Base-by-base conservation (phyloP, 1,140 invertebrate genomes). In the Neuroterus valhalla region DNA sequence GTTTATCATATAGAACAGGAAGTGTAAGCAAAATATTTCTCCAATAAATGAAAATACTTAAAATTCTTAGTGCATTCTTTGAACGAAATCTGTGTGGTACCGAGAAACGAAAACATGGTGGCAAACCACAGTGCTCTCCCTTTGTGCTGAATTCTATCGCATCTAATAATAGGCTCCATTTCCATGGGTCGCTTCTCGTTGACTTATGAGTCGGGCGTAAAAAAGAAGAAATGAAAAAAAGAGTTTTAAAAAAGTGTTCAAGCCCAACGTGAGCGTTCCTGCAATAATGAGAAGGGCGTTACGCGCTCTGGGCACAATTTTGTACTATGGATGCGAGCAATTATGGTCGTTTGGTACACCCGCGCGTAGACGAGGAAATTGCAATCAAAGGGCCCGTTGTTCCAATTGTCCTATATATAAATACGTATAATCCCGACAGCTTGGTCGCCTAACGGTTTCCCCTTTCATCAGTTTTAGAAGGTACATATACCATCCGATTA, bases 121-220 rank as follows among this genome's bases (percentile, higher is more conserved):
- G 46, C 44, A 46, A 69, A 14, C 44, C 8, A 21, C 68, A 6
- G 14, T 69, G 6, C 21, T 68, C 23, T 48, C 46, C 46, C 68
- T 69, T 69, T 48, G 21, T 69, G 19, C 17, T 69, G 69, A 79
- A 75, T 81, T 81, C 80, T 71, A 70, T 72, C 72, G 80, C 70
- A 70, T 75, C 78, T 81, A 81, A 81, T 82, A 82, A 81, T 82
- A 81, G 81, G 66, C 62, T 42, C 66, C 66, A 74, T 76, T 81
- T 72, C 66, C 69, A 80, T 43, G 50, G 26, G 52, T 66, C 3
- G 19, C 12, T 80, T 77, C 78, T 71, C 72, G 70, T 71, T 62
- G 26, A 62, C 55, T 62, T 62, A 14, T 62, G 55, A 72, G 78
- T 71, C 78, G 74, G 71, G 74, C 77, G 78, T 77, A 82, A 79